Evolutionary conservation across 2,113 vertebrate genomes (phyloP).

Genomic region (Heterocephalus glaber): DNA sequence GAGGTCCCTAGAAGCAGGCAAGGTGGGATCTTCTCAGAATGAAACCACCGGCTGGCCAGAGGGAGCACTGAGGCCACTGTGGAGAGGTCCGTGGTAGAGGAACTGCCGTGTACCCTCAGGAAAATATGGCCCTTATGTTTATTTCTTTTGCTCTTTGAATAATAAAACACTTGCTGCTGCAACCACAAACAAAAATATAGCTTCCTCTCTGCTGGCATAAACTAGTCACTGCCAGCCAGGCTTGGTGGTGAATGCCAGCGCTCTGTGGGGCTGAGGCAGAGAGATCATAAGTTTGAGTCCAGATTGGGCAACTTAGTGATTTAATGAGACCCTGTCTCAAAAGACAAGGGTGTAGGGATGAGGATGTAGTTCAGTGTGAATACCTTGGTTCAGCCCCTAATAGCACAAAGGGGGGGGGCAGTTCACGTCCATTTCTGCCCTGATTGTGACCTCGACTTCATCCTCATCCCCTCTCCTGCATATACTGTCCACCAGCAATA

Average conservation of each 20-base stretch:
- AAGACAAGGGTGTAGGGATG: not conserved
- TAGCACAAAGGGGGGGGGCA: not conserved
- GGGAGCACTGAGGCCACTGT: not conserved
- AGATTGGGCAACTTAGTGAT: not conserved
- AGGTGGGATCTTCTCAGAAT: not conserved
- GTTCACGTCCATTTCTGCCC: not conserved
- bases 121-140: not conserved
- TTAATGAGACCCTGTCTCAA: not conserved
- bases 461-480: rapidly evolving
- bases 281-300: not conserved
- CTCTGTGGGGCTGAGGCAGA: not conserved
- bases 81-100: rapidly evolving
- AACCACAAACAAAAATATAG: not conserved
- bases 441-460: not conserved
- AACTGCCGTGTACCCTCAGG: not conserved
- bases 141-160: not conserved
- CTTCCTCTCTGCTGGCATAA: not conserved
- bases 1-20: rapidly evolving
- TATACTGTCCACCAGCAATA: too few relatives aligned
- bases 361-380: not conserved
- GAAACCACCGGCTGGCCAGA: not conserved
- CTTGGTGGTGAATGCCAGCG: not conserved
- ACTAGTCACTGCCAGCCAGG: not conserved
- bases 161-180: rapidly evolving
- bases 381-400: not conserved